Conservation (phyloP, 2,888 invertebrate species). For the Xylophagus ater region DNA sequence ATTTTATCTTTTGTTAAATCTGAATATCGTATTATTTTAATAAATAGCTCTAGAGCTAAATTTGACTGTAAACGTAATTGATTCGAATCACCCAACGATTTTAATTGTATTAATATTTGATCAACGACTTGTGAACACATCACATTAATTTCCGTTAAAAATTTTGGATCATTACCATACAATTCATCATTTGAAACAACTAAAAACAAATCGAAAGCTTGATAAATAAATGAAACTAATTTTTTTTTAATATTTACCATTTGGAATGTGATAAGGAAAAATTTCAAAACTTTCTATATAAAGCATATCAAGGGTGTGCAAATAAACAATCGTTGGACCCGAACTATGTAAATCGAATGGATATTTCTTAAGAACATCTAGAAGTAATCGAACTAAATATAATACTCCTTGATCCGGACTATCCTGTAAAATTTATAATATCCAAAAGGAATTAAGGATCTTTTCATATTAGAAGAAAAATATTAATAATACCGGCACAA, state of each 20-base stretch:
- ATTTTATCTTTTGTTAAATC: slow-evolving; percentile 51
- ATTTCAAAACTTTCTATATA: slow-evolving; percentile 68
- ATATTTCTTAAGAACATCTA: slow-evolving; percentile 68
- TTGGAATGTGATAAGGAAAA: slow-evolving; percentile 77
- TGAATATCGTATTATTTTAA: slow-evolving; percentile 52
- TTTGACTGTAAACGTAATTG: slow-evolving; percentile 57
- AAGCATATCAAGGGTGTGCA: slow-evolving; percentile 66
- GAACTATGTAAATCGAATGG: slow-evolving; percentile 58
- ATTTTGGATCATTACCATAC: slow-evolving; percentile 83
- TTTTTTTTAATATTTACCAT: slow-evolving; percentile 37
- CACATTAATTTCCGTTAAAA: slow-evolving; percentile 65
- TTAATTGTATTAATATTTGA: slow-evolving; percentile 59
- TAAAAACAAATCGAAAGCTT: slow-evolving; percentile 32
- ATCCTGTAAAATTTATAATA: slow-evolving; percentile 52
- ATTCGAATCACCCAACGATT: slow-evolving; percentile 54
- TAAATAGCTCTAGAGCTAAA: slow-evolving; percentile 63
- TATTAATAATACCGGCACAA: slow-evolving; percentile 55
- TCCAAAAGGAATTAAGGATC: too few relatives aligned
- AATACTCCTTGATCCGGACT: slow-evolving; percentile 80
- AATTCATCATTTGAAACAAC: slow-evolving; percentile 88
- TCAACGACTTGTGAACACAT: slow-evolving; percentile 66
- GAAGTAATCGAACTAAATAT: slow-evolving; percentile 65
- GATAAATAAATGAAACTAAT: slow-evolving; percentile 11
- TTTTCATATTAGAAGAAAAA: too few relatives aligned
- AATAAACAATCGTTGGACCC: slow-evolving; percentile 55